Evolutionary conservation across 2,797 vertebrate genomes (phyloP).

Genomic region (Hapalemur alaotrensis): DNA sequence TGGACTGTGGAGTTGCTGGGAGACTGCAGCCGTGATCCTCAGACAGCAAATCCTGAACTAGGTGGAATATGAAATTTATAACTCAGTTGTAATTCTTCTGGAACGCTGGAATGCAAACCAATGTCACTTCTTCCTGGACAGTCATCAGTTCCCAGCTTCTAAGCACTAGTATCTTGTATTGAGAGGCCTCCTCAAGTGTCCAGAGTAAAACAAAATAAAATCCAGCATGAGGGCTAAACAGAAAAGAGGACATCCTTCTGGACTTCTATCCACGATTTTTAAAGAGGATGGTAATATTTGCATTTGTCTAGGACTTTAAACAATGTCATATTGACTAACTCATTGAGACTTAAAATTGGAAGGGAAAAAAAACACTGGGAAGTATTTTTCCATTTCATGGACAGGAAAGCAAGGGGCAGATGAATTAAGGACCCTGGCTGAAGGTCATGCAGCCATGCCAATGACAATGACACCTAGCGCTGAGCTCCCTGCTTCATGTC

Average conservation of each 20-base stretch:
- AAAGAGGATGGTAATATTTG: neutral
- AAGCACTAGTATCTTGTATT: neutral
- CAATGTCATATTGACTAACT: neutral
- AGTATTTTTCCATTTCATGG: neutral
- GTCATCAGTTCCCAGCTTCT: neutral
- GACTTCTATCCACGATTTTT: neutral
- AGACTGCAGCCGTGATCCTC: slow-evolving; percentile 96
- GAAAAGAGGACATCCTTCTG: neutral
- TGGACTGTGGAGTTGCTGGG: slow-evolving; percentile 96
- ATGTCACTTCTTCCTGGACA: neutral
- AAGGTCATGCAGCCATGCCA: neutral
- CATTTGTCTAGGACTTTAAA: neutral
- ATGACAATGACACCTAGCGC: neutral
- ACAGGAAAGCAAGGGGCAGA: neutral
- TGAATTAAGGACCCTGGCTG: neutral
- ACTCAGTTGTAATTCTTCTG: slow-evolving; percentile 19
- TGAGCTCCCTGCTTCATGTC: neutral
- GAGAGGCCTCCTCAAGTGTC: neutral
- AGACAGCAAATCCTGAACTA: slow-evolving; percentile 90
- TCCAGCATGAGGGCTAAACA: neutral
- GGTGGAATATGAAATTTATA: neutral
- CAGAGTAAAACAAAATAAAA: neutral
- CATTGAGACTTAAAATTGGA: neutral
- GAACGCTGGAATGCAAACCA: neutral
- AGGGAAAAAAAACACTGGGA: neutral